Evolutionary conservation across 37 sponge, comb jelly and placozoan species (phyloP).

Genomic region (Crambe crambe): DNA sequence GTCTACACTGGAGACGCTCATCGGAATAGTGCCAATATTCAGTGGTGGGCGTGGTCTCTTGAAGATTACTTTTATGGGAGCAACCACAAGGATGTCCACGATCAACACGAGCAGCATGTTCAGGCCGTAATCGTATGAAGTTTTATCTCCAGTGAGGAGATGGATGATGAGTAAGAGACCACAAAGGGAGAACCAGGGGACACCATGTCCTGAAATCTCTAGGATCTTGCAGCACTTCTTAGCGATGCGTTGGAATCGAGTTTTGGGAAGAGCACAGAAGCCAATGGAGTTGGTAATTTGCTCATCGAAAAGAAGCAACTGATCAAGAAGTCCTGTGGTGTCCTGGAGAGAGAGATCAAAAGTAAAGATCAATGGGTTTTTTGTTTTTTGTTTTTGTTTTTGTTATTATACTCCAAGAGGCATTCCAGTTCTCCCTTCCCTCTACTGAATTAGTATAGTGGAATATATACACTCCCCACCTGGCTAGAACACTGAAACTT

Average conservation of each 20-base stretch:
- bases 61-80: slow-evolving; percentile 74
- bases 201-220: slow-evolving; percentile 76
- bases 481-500: too few relatives aligned
- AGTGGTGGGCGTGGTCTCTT: slow-evolving; percentile 71
- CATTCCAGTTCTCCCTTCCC: too few relatives aligned
- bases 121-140: slow-evolving; percentile 3
- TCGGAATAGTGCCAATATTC: slow-evolving; percentile 65
- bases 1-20: slow-evolving; percentile 75
- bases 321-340: slow-evolving; percentile 5
- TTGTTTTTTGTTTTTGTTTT: too few relatives aligned
- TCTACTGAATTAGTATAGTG: too few relatives aligned
- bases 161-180: slow-evolving; percentile 22
- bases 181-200: slow-evolving; percentile 49
- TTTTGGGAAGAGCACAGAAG: slow-evolving; percentile 22
- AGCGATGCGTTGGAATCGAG: neutral
- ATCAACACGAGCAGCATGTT: slow-evolving; percentile 60
- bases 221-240: slow-evolving; percentile 34
- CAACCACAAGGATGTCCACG: slow-evolving; percentile 70
- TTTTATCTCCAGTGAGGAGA: neutral
- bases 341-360: slow-evolving; percentile 15
- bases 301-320: slow-evolving; percentile 32
- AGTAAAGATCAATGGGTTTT: too few relatives aligned
- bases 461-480: too few relatives aligned
- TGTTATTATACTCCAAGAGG: too few relatives aligned
- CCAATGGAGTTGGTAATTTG: slow-evolving; percentile 13